These are phyloP conservation scores for Elgaria multicarinata DNA, from an alignment of 2,113 vertebrate genomes.

Conservation along the genomic window DNA sequence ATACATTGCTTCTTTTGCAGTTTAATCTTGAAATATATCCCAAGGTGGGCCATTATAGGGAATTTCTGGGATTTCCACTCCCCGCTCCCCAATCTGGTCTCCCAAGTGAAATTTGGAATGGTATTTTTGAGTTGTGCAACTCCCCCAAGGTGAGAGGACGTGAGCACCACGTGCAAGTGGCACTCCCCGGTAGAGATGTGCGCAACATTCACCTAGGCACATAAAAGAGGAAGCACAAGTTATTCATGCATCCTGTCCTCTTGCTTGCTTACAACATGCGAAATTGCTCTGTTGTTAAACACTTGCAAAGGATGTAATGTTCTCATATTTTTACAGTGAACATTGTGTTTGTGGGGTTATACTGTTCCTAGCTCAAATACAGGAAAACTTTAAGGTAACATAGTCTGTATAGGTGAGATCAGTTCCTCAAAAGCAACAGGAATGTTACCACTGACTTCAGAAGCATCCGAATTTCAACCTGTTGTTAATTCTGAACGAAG, in stretches of 20 bases:
- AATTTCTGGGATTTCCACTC: neutral
- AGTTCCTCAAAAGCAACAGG: neutral
- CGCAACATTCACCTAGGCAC: too few species aligned
- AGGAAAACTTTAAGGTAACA: neutral
- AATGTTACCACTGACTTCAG: neutral
- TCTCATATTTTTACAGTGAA: neutral
- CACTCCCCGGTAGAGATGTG: neutral
- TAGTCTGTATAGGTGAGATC: too few species aligned
- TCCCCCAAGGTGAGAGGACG: neutral
- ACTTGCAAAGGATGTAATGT: neutral
- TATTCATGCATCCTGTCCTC: neutral
- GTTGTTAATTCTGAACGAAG: neutral
- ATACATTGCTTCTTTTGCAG: neutral
- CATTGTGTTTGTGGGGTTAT: neutral
- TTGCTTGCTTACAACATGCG: neutral
- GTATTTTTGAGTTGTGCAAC: neutral
- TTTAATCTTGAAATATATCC: neutral
- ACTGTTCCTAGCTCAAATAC: conserved; percentile 5
- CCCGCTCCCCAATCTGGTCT: neutral
- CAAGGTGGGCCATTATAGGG: neutral
- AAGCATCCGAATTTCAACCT: neutral
- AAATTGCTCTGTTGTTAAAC: neutral
- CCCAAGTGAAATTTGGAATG: neutral
- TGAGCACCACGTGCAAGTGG: neutral
- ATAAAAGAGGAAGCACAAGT: neutral